phyloP scores from a whole-genome alignment of 1,140 invertebrate genomes.

The Mylabris phalerata region DNA sequence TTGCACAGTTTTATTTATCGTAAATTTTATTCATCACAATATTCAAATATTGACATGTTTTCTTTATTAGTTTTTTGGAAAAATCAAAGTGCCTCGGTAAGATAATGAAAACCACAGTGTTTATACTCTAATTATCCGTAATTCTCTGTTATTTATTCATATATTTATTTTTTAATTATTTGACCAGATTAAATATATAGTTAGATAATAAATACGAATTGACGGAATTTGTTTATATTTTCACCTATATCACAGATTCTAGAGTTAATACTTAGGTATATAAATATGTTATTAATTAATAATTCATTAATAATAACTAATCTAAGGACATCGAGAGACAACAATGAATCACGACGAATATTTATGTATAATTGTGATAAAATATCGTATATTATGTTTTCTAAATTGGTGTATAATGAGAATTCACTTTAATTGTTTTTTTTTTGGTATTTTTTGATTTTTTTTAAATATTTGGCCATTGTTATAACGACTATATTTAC shows the following conservation, averaged over 20 bases:
- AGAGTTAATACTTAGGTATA: conserved; percentile 21
- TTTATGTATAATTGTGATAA: conserved; percentile 12
- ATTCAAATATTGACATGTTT: conserved; percentile 13
- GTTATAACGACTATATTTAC: conserved; percentile 7
- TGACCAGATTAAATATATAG: conserved; percentile 6
- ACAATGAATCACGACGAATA: conserved; percentile 18
- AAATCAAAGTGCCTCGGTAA: neutral
- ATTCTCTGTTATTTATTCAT: too few species aligned
- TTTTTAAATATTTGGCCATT: conserved; percentile 6
- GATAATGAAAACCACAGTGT: too few species aligned
- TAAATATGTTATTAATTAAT: conserved; percentile 12
- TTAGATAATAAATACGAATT: conserved; percentile 21
- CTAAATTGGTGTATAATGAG: conserved; percentile 21
- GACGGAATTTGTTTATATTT: conserved; percentile 19
- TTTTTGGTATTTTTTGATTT: conserved; percentile 6
- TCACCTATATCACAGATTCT: conserved; percentile 24
- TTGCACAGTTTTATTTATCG: neutral
- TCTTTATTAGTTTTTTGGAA: neutral
- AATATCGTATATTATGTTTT: conserved; percentile 8
- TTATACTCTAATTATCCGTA: neutral
- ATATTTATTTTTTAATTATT: neutral
- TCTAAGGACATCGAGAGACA: conserved; percentile 14
- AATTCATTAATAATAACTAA: neutral
- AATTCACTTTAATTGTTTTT: conserved; percentile 18
- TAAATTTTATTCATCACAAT: conserved; percentile 19